These are phyloP conservation scores for Hydrozoanthus tunicans DNA, from an alignment of 64 coral and sea anemone genomes.

Conservation along the genomic window DNA sequence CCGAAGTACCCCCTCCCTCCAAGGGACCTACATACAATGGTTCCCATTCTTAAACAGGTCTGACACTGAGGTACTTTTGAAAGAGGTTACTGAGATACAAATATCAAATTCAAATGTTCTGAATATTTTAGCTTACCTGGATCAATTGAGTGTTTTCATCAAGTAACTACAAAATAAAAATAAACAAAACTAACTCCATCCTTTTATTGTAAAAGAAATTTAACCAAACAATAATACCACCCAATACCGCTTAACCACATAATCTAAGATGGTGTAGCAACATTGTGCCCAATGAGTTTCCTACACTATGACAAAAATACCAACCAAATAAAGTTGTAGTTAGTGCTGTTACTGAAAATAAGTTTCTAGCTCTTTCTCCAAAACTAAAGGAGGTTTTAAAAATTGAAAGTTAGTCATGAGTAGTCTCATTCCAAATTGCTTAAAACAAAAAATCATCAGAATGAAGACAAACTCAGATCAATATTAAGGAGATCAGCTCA, in stretches of 20 bases:
- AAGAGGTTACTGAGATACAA: too few species aligned
- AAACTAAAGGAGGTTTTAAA: neutral
- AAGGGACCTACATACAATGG: too few species aligned
- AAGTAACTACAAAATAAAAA: constrained; percentile 9
- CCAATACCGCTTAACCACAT: neutral
- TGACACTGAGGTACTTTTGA: too few species aligned
- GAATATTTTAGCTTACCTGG: neutral
- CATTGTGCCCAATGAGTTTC: neutral
- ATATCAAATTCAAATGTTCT: neutral
- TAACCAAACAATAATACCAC: neutral
- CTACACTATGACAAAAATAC: neutral
- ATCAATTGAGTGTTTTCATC: constrained; percentile 57
- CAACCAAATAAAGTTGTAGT: neutral
- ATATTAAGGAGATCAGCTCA: too few species aligned
- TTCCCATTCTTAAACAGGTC: too few species aligned
- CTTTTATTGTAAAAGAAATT: neutral
- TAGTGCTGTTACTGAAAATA: neutral
- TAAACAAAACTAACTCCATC: neutral
- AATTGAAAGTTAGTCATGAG: too few species aligned
- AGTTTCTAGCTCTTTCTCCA: neutral
- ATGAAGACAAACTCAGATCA: too few species aligned
- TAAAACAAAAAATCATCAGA: too few species aligned
- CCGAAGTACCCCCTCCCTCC: too few species aligned
- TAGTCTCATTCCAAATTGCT: too few species aligned
- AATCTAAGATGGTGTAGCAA: neutral